Conservation (phyloP, 2,113 vertebrate genomes). For the Kryptolebias marmoratus region DNA sequence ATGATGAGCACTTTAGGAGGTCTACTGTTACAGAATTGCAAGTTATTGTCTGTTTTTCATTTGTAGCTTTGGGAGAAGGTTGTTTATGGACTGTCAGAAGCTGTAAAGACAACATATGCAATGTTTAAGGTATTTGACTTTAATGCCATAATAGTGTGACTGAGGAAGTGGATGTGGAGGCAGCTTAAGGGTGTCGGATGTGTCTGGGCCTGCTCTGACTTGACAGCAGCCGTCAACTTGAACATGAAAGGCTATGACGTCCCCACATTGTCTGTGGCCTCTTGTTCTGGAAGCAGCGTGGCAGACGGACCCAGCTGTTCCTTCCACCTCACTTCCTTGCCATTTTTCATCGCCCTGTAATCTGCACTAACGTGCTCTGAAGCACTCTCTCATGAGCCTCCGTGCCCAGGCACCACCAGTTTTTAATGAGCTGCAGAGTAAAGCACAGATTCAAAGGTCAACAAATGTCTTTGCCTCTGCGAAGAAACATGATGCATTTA, state of each 20-base stretch:
- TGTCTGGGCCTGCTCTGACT: constrained; percentile 68
- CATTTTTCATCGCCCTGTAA: constrained; percentile 75
- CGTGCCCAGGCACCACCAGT: constrained; percentile 44
- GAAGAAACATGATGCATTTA: constrained; percentile 12
- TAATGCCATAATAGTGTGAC: constrained; percentile 35
- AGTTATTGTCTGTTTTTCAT: not conserved
- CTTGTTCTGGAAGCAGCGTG: constrained; percentile 54
- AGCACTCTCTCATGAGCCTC: constrained; percentile 56
- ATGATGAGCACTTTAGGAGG: constrained; percentile 25
- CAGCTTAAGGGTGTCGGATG: constrained; percentile 42
- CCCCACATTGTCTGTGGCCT: constrained; percentile 66
- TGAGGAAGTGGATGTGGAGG: constrained; percentile 39
- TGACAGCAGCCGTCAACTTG: constrained; percentile 73
- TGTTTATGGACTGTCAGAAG: constrained; percentile 12
- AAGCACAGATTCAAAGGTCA: constrained; percentile 39
- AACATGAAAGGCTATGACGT: constrained; percentile 79
- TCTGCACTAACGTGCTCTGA: constrained; percentile 67
- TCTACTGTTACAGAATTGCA: not conserved
- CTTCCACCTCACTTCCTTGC: constrained; percentile 58
- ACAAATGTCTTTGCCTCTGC: constrained; percentile 27
- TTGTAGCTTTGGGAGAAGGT: constrained; percentile 31
- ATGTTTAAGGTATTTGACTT: constrained; percentile 37
- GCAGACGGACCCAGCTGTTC: constrained; percentile 77
- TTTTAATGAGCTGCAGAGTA: constrained; percentile 50
- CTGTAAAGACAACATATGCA: constrained; percentile 10